Conservation (phyloP, 2,888 invertebrate genomes). For the Automeris io region DNA sequence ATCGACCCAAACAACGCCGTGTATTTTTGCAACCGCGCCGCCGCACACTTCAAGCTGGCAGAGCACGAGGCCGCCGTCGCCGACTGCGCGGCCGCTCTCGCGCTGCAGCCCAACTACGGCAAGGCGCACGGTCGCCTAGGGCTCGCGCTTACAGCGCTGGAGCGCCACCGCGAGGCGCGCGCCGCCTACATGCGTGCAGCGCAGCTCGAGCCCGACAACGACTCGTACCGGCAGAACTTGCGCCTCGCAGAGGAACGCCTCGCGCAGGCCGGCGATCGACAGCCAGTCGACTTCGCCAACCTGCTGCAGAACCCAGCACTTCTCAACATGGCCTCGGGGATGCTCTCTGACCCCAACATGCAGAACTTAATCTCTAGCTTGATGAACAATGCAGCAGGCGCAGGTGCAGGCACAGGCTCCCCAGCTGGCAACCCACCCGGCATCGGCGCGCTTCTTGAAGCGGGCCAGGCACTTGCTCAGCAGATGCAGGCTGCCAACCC, state of each 20-base stretch:
- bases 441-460: conserved; percentile 70
- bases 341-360: conserved; percentile 91
- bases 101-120: conserved; percentile 93
- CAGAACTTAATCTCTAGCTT: conserved; percentile 83
- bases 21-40: conserved; percentile 98
- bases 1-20: conserved; percentile 93
- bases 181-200: conserved; percentile 92
- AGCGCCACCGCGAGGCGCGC: conserved; percentile 89
- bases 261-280: conserved; percentile 81
- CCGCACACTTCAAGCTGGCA: conserved; percentile 93
- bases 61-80: conserved; percentile 89
- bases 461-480: conserved; percentile 87
- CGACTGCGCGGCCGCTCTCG: conserved; percentile 93
- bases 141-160: conserved; percentile 89
- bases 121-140: conserved; percentile 97
- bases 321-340: conserved; percentile 89
- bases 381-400: conserved; percentile 49
- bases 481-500: conserved; percentile 91
- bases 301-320: conserved; percentile 89
- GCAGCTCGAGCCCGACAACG: conserved; percentile 94
- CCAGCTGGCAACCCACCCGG: conserved; percentile 77
- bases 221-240: conserved; percentile 91
- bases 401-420: conserved; percentile 39
- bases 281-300: conserved; percentile 76
- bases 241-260: conserved; percentile 86